phyloP scores from a whole-genome alignment of 2,797 vertebrate species.

The Acanthurus leucopareius region DNA sequence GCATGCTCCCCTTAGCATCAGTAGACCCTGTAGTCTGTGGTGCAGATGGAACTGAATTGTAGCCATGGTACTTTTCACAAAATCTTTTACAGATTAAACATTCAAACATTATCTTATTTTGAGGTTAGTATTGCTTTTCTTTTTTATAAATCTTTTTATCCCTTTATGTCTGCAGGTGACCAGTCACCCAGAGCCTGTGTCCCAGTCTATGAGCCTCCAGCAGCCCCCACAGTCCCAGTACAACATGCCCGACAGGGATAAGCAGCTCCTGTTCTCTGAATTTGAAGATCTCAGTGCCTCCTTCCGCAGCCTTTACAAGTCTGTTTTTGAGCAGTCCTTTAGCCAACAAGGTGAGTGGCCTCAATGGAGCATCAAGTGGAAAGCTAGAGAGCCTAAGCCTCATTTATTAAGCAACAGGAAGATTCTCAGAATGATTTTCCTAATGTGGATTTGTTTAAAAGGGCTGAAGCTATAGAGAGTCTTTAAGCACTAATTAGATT shows the following conservation, averaged over 20 bases:
- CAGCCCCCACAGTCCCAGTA: slow-evolving; percentile 90
- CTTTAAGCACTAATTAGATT: slow-evolving; percentile 72
- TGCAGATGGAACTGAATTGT: slow-evolving; percentile 15
- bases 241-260: slow-evolving; percentile 92
- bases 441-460: slow-evolving; percentile 67
- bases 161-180: slow-evolving; percentile 83
- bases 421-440: slow-evolving; percentile 65
- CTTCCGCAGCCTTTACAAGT: slow-evolving; percentile 96
- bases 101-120: slow-evolving; percentile 15
- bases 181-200: slow-evolving; percentile 91
- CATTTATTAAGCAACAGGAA: slow-evolving; percentile 58
- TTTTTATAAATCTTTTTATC: slow-evolving; percentile 26
- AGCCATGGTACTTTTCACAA: slow-evolving; percentile 13
- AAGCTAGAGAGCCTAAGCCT: slow-evolving; percentile 57
- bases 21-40: slow-evolving; percentile 30
- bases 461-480: slow-evolving; percentile 58
- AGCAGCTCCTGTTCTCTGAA: slow-evolving; percentile 92
- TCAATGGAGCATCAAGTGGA: slow-evolving; percentile 54
- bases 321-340: slow-evolving; percentile 95
- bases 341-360: slow-evolving; percentile 91
- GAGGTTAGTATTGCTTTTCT: background rate
- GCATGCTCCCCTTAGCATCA: slow-evolving; percentile 15
- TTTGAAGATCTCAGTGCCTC: slow-evolving; percentile 98
- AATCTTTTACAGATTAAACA: slow-evolving; percentile 29
- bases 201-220: slow-evolving; percentile 90